Evolutionary conservation across 2,797 vertebrate species (phyloP).

Genomic region (Myotis planiceps): DNA sequence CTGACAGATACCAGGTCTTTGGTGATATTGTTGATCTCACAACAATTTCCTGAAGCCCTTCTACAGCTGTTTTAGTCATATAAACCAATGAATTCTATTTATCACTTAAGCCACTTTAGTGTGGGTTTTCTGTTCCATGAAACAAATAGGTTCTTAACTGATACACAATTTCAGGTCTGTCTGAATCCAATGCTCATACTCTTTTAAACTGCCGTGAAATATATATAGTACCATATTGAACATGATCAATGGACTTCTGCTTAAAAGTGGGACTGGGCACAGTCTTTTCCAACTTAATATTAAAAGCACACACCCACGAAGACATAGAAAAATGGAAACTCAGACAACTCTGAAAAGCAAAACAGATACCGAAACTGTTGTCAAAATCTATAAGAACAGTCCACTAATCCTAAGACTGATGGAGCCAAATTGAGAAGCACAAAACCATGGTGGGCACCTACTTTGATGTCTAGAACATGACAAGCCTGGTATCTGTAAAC

Average conservation of each 20-base stretch:
- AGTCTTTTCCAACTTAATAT: not conserved
- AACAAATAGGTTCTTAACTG: not conserved
- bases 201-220: not conserved
- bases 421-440: not conserved
- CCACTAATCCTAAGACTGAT: not conserved
- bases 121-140: not conserved
- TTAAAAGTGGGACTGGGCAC: not conserved
- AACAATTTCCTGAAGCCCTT: not conserved
- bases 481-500: not conserved
- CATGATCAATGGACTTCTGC: not conserved
- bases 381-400: not conserved
- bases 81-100: not conserved
- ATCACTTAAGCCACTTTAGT: not conserved
- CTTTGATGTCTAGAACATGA: not conserved
- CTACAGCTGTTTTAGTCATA: not conserved
- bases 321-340: conserved; percentile 31
- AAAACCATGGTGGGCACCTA: not conserved
- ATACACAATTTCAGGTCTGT: not conserved
- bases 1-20: not conserved
- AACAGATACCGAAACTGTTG: not conserved
- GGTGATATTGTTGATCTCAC: not conserved
- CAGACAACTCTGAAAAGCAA: not conserved
- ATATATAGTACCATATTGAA: not conserved
- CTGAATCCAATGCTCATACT: not conserved
- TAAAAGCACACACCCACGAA: not conserved